Evolutionary conservation across 2,888 invertebrate genomes (phyloP).

Genomic region (Leucozona laternaria): DNA sequence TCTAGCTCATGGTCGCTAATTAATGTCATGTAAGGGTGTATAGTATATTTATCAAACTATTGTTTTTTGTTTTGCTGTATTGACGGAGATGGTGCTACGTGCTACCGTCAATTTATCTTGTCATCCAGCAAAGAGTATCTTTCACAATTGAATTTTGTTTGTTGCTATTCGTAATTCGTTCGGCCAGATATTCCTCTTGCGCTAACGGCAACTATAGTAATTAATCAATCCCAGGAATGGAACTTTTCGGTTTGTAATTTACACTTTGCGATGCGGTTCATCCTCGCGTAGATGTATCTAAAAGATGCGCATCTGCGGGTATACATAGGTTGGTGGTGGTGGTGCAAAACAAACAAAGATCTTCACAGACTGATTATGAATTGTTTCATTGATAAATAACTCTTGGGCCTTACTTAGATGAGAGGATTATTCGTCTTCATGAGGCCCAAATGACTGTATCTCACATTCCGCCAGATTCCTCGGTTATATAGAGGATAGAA

Average conservation of each 20-base stretch:
- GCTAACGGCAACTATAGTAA: conserved; percentile 50
- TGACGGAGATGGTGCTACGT: conserved; percentile 50
- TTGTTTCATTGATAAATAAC: conserved; percentile 76
- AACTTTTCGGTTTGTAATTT: conserved; percentile 67
- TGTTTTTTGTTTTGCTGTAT: conserved; percentile 26
- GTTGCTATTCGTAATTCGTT: not conserved
- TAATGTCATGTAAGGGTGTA: conserved; percentile 51
- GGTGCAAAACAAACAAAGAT: conserved; percentile 52
- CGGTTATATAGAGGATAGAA: conserved; percentile 6
- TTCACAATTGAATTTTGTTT: conserved; percentile 39
- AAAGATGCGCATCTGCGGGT: conserved; percentile 36
- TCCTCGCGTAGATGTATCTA: conserved; percentile 41
- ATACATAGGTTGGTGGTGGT: conserved; percentile 1
- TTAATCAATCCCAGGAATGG: conserved; percentile 70
- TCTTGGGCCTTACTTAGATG: conserved; percentile 60
- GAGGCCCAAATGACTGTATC: conserved; percentile 65
- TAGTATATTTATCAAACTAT: conserved; percentile 54
- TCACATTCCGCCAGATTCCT: conserved; percentile 18
- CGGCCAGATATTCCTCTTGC: conserved; percentile 17
- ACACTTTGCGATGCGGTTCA: conserved; percentile 51
- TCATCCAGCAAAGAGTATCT: conserved; percentile 51
- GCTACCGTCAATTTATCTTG: conserved; percentile 68
- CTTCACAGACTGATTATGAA: conserved; percentile 72
- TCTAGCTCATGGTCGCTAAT: conserved; percentile 53
- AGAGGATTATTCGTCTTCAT: conserved; percentile 73